Base-by-base conservation (phyloP, 2,888 invertebrate genomes). In the Gryllus longicercus region DNA sequence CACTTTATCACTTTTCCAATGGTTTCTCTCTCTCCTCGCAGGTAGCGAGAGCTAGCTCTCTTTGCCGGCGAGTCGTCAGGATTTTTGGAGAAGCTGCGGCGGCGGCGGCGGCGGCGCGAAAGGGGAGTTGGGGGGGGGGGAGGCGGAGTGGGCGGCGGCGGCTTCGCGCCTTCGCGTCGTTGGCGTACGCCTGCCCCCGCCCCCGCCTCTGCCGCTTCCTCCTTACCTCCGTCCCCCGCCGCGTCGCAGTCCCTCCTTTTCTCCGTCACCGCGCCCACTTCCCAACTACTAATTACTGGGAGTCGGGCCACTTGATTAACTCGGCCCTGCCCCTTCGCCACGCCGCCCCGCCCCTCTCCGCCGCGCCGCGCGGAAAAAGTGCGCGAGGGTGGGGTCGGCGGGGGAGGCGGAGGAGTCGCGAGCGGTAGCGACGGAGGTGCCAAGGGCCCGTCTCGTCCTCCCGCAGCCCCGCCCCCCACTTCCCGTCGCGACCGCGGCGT, bases 1-100 rank as follows among this genome's bases (percentile, higher is more conserved):
- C 77, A 51, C 79, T 81, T 82, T 82, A 82, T 82, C 82, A 82
- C 82, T 82, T 82, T 82, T 82, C 82, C 82, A 80, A 82, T 82
- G 82, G 25, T 50, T 79, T 78, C 78, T 23, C 23, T 16, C 77
- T 23, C 23, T 16, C 77, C 38, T 77, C 38, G 49, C 77, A 50
- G 49, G 49, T 77, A 50, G 49, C 77, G 14, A 77, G 18, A 16
- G 38, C 38, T 18, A 21, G 77, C 38, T 38, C 14, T n/a, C 14
- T 75, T 75, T 21, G 14, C 14, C 21, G n/a, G 16, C 16, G 23
- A 38, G 76, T 76, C 76, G 76, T 76, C 49, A 38, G 76, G 18
- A 38, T 38, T 76, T 23, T 21, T n/a, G 74, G 74, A n/a, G 38
- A 38, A 38, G 38, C 38, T 38, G n/a, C n/a, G n/a, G 38, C 38